Conservation (phyloP, 2,797 vertebrate genomes). For the Coranthus polyacanthus region DNA sequence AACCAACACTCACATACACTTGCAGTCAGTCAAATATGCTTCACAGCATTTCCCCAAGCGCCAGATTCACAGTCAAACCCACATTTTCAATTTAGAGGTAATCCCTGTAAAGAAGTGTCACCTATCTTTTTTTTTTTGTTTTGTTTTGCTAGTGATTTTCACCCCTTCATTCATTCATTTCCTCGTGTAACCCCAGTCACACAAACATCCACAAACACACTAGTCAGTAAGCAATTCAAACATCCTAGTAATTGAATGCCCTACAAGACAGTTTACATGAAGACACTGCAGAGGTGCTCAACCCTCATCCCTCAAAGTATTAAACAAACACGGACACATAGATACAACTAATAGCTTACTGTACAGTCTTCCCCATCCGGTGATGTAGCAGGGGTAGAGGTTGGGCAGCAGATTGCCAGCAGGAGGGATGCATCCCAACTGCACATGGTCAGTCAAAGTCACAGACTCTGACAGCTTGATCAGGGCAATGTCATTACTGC, state of each 20-base stretch:
- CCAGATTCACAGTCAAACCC: constrained; percentile 43
- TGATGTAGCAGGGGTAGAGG: constrained; percentile 86
- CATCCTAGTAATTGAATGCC: background rate
- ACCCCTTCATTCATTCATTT: constrained; percentile 29
- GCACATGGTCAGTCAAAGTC: constrained; percentile 80
- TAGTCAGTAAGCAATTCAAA: constrained; percentile 14
- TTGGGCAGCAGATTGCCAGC: constrained; percentile 78
- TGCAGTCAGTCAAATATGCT: constrained; percentile 63
- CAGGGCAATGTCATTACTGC: constrained; percentile 86
- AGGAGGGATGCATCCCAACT: constrained; percentile 81
- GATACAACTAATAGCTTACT: constrained; percentile 71
- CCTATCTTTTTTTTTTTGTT: constrained; percentile 8
- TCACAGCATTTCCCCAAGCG: constrained; percentile 47
- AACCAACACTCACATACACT: constrained; percentile 60
- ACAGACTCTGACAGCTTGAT: constrained; percentile 86
- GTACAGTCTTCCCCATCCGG: constrained; percentile 85
- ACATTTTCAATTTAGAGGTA: constrained; percentile 69
- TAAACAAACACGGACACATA: background rate
- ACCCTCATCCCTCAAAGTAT: background rate
- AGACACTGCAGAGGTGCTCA: constrained; percentile 8
- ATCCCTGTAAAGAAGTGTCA: constrained; percentile 47
- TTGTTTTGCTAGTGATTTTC: too few relatives aligned
- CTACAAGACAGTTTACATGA: constrained; percentile 7
- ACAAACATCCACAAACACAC: constrained; percentile 4
- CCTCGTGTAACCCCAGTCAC: constrained; percentile 13